These are phyloP conservation scores for Quadroppia sp. DNA, from an alignment of 2,888 invertebrate genomes.

Conservation along the genomic window DNA sequence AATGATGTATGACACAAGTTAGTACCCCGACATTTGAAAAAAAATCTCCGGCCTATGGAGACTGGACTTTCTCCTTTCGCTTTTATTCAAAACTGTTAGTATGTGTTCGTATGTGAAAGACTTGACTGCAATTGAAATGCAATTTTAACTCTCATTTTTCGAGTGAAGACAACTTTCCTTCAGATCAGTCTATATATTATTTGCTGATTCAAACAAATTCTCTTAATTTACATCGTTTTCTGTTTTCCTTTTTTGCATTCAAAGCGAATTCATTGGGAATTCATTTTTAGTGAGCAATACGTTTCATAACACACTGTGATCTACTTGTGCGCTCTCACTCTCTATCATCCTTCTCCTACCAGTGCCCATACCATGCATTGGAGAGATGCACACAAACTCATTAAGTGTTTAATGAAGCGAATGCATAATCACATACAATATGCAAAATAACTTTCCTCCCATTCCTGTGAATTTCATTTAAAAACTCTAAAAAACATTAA, in stretches of 20 bases:
- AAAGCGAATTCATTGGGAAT: constrained; percentile 36
- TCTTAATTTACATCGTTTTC: constrained; percentile 35
- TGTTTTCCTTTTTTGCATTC: constrained; percentile 34
- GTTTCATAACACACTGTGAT: too few species aligned
- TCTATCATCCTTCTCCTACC: background rate
- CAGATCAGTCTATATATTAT: constrained; percentile 11
- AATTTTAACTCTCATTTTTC: too few species aligned
- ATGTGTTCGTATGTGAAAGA: too few species aligned
- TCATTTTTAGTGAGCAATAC: constrained; percentile 31
- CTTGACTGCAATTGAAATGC: background rate
- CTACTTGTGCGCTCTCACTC: background rate
- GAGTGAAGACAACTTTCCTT: constrained; percentile 23
- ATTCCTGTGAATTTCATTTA: background rate
- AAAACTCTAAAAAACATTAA: constrained; percentile 26
- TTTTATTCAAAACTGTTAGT: constrained; percentile 7
- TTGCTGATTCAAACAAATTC: constrained; percentile 31
- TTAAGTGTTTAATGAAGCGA: constrained; percentile 38
- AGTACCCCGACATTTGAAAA: too few species aligned
- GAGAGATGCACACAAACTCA: constrained; percentile 34
- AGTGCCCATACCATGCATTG: constrained; percentile 13
- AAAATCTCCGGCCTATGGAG: too few species aligned
- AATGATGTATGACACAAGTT: too few species aligned
- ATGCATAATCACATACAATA: constrained; percentile 36
- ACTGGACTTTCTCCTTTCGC: too few species aligned
- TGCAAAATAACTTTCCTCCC: constrained; percentile 28